phyloP scores from a whole-genome alignment of 2,888 invertebrate genomes.

The Spilarctia lutea region DNA sequence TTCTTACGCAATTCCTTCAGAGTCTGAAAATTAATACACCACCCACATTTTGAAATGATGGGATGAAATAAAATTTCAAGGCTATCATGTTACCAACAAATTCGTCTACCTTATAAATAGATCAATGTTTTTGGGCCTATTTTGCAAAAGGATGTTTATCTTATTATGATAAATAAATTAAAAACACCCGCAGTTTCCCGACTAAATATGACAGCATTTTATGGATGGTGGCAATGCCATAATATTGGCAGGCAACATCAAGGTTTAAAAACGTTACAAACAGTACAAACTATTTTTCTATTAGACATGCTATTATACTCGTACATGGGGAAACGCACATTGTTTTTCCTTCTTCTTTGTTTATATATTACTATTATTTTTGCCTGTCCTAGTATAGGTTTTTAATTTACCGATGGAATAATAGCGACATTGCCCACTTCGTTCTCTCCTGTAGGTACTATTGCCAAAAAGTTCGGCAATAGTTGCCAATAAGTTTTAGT shows the following conservation, averaged over 20 bases:
- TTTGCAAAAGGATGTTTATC: conserved; percentile 48
- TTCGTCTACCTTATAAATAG: conserved; percentile 44
- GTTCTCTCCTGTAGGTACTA: conserved; percentile 52
- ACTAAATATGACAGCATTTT: conserved; percentile 8
- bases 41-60: conserved; percentile 44
- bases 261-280: neutral
- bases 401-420: conserved; percentile 10
- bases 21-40: conserved; percentile 20
- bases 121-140: conserved; percentile 43
- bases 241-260: neutral
- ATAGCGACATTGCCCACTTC: conserved; percentile 28
- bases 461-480: conserved; percentile 71
- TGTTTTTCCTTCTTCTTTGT: neutral
- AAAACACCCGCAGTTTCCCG: conserved; percentile 21
- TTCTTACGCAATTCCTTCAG: conserved; percentile 14
- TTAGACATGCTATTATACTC: neutral
- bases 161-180: conserved; percentile 33
- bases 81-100: conserved; percentile 42
- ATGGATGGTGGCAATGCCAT: neutral
- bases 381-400: neutral
- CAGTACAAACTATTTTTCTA: neutral
- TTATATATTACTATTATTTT: neutral
- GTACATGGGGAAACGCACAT: neutral
- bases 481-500: conserved; percentile 69
- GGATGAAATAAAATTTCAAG: conserved; percentile 49